Evolutionary conservation across 92 coral and sea anemone species (phyloP).

Genomic region (Palythoa grandiflora): DNA sequence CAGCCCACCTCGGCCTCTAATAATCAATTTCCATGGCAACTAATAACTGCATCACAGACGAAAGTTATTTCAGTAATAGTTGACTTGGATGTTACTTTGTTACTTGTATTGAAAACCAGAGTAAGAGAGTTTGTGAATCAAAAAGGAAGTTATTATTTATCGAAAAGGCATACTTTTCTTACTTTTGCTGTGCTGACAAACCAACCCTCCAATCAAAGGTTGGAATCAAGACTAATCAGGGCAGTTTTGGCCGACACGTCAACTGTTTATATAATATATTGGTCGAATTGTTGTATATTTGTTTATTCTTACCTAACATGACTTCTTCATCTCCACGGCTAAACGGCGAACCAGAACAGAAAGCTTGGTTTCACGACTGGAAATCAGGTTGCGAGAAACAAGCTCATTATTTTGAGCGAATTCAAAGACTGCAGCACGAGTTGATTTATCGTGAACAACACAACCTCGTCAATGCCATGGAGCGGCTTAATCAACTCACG

Average conservation of each 20-base stretch:
- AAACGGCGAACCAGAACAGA: slow-evolving; percentile 46
- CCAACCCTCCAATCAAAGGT: neutral
- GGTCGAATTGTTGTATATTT: neutral
- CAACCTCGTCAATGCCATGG: slow-evolving; percentile 93
- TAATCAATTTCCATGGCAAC: too few relatives aligned
- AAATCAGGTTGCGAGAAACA: slow-evolving; percentile 89
- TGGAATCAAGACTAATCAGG: neutral
- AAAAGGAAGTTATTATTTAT: too few relatives aligned
- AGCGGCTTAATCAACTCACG: slow-evolving; percentile 81
- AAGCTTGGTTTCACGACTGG: slow-evolving; percentile 93
- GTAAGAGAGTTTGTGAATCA: too few relatives aligned
- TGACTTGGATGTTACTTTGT: too few relatives aligned
- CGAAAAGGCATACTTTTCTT: too few relatives aligned
- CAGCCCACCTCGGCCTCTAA: too few relatives aligned
- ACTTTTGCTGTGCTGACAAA: too few relatives aligned
- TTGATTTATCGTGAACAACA: slow-evolving; percentile 91
- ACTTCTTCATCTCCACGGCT: slow-evolving; percentile 30
- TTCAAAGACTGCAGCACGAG: slow-evolving; percentile 87
- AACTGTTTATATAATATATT: neutral
- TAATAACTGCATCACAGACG: too few relatives aligned
- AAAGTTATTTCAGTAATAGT: too few relatives aligned
- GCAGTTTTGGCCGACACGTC: neutral
- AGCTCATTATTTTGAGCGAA: slow-evolving; percentile 85
- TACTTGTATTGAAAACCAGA: too few relatives aligned
- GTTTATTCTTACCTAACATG: slow-evolving; percentile 7